These are phyloP conservation scores for Anolis apletophallus DNA, from an alignment of 2,797 vertebrate genomes.

Conservation along the genomic window DNA sequence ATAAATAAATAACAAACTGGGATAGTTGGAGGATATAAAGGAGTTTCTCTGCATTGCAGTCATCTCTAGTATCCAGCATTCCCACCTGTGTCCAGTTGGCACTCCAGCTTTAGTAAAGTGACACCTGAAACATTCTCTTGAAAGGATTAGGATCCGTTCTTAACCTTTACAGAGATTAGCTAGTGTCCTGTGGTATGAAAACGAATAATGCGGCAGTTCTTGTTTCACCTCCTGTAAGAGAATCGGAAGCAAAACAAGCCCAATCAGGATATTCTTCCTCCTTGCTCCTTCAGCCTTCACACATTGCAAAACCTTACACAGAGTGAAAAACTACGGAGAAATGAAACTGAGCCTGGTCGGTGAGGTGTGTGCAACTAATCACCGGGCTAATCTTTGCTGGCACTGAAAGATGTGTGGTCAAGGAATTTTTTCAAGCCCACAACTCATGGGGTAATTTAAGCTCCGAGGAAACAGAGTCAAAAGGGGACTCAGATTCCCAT, in stretches of 20 bases:
- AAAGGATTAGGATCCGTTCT: slow-evolving; percentile 26
- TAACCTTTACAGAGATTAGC: not conserved
- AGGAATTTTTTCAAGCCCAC: slow-evolving; percentile 42
- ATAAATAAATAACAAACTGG: too few species aligned
- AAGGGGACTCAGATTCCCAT: slow-evolving; percentile 71
- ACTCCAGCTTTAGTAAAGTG: not conserved
- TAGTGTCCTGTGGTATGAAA: not conserved
- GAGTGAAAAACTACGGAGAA: slow-evolving; percentile 49
- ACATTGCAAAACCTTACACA: not conserved
- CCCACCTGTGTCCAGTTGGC: not conserved
- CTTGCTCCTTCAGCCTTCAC: not conserved
- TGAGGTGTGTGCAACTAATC: slow-evolving; percentile 73
- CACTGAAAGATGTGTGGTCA: slow-evolving; percentile 67
- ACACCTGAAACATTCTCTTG: not conserved
- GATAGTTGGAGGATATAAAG: too few species aligned
- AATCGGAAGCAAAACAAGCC: slow-evolving; percentile 3
- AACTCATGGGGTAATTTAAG: slow-evolving; percentile 70
- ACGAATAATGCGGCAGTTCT: rapidly evolving
- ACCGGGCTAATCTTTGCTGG: slow-evolving; percentile 70
- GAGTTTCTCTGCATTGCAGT: not conserved
- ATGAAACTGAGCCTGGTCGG: slow-evolving; percentile 62
- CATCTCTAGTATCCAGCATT: not conserved
- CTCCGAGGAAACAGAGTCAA: slow-evolving; percentile 70
- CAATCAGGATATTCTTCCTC: not conserved
- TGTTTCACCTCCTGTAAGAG: rapidly evolving